Percentiles rank a stretch among this genome's conserved stretches.
Conservation (phyloP, 35 echinoderm and acorn worm genomes). For the Lytechinus variegatus region DNA sequence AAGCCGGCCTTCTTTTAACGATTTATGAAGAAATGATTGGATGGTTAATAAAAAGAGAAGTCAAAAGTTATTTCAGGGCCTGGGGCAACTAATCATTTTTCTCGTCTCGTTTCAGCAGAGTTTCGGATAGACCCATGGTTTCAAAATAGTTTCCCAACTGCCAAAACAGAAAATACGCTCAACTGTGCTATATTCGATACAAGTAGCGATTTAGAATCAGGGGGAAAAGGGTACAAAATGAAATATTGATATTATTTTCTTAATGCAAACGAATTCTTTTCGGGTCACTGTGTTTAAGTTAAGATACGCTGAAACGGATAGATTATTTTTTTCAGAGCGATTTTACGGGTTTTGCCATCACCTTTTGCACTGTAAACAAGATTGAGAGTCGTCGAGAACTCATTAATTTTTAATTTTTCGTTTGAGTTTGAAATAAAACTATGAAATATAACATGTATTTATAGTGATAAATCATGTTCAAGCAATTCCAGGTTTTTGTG, state of each 20-base stretch:
- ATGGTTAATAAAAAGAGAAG: neutral
- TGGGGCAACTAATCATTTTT: neutral
- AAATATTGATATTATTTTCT: neutral
- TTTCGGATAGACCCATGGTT: neutral
- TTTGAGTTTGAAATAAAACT: too few species aligned
- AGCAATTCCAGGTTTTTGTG: too few species aligned
- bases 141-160: neutral
- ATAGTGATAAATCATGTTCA: too few species aligned
- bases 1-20: neutral
- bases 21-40: conserved; percentile 5
- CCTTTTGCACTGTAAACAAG: neutral
- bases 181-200: neutral
- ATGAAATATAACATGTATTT: too few species aligned
- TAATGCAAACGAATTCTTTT: neutral
- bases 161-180: neutral
- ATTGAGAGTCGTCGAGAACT: too few species aligned
- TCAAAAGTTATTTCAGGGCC: conserved; percentile 11
- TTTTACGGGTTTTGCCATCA: neutral
- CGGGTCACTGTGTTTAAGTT: neutral
- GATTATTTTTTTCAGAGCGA: neutral
- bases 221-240: neutral
- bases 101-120: neutral
- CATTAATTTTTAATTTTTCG: too few species aligned
- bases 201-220: neutral
- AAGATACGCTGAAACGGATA: neutral